phyloP scores from a whole-genome alignment of 2,797 vertebrate genomes.

The Gambusia yucatana region DNA sequence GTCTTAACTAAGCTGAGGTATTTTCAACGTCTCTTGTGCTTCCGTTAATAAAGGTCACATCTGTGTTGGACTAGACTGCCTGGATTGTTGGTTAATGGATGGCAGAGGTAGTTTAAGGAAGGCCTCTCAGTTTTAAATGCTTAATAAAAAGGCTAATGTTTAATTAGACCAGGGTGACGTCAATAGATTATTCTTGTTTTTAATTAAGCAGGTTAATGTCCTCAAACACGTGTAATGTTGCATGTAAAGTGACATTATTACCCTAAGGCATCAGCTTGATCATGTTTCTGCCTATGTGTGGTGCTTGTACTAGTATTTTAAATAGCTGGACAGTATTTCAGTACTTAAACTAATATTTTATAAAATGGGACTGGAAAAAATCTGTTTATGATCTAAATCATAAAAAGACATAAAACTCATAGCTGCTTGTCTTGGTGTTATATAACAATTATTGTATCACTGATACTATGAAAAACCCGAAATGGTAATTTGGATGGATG shows the following conservation, averaged over 20 bases:
- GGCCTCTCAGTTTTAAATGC: not conserved
- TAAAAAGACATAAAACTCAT: not conserved
- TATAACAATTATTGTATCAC: not conserved
- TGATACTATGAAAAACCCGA: not conserved
- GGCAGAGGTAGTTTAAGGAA: not conserved
- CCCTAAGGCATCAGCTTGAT: not conserved
- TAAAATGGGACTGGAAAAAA: not conserved
- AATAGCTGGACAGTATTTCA: not conserved
- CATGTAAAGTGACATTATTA: not conserved
- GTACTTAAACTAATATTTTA: not conserved
- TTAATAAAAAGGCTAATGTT: not conserved
- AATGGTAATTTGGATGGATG: not conserved
- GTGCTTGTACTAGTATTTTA: not conserved
- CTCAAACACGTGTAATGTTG: not conserved
- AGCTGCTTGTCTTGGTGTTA: not conserved
- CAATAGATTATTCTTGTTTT: not conserved
- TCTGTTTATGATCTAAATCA: not conserved
- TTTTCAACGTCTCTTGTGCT: not conserved
- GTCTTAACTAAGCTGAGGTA: not conserved
- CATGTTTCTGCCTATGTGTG: not conserved
- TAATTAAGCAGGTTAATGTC: not conserved
- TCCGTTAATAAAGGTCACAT: not conserved
- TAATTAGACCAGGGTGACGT: not conserved
- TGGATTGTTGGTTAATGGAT: not conserved
- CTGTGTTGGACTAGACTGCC: not conserved